phyloP scores from a whole-genome alignment of 2,888 invertebrate genomes.

The Euzetes globulus region DNA sequence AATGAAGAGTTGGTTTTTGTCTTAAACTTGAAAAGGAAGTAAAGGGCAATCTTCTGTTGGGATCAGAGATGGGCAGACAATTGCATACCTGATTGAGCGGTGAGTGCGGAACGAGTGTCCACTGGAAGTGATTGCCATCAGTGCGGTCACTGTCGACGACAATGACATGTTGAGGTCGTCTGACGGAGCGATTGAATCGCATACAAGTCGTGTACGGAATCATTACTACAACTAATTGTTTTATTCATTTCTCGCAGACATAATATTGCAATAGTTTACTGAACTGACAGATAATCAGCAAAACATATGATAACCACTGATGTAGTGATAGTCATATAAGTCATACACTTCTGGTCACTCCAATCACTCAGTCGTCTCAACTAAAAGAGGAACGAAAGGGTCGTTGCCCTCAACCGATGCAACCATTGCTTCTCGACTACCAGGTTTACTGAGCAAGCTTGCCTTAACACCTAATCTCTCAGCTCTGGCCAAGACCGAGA shows the following conservation, averaged over 20 bases:
- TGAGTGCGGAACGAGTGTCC: slow-evolving; percentile 33
- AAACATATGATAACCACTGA: neutral
- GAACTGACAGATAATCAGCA: neutral
- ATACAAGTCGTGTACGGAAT: slow-evolving; percentile 41
- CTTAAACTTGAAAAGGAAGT: no score
- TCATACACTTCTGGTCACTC: neutral
- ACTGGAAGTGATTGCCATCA: slow-evolving; percentile 23
- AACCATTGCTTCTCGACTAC: neutral
- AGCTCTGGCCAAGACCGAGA: neutral
- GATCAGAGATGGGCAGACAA: no score
- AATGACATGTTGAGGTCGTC: slow-evolving; percentile 18
- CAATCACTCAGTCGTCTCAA: slow-evolving; percentile 2
- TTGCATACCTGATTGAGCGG: slow-evolving; percentile 22
- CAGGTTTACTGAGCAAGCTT: neutral
- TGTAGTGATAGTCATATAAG: slow-evolving; percentile 6
- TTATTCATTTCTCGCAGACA: slow-evolving; percentile 9
- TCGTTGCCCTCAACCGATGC: slow-evolving; percentile 17
- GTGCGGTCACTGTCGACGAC: slow-evolving; percentile 12
- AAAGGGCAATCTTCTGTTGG: neutral
- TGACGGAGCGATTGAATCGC: slow-evolving; percentile 36
- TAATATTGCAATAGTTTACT: slow-evolving; percentile 13
- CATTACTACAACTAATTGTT: slow-evolving; percentile 33
- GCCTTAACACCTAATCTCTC: neutral
- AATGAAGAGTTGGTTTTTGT: no score
- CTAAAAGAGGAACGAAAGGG: neutral